A percentile compares a stretch with the other conserved stretches of the same genome.
Evolutionary conservation across 2,113 vertebrate genomes (phyloP).

Genomic region (Ctenomys sociabilis): DNA sequence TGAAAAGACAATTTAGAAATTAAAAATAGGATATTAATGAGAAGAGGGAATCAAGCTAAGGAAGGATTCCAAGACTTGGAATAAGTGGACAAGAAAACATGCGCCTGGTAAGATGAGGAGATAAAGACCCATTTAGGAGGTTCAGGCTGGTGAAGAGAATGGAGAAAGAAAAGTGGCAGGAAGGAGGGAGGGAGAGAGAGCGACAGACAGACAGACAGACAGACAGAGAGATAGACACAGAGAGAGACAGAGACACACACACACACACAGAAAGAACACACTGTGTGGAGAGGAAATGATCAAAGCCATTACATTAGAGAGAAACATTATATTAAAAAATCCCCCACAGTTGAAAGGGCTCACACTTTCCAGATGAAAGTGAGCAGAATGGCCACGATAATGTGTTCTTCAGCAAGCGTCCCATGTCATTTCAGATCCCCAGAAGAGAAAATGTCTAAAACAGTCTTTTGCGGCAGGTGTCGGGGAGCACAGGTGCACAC

Average conservation of each 20-base stretch:
- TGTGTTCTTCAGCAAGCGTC: background rate
- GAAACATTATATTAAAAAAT: background rate
- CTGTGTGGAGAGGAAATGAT: background rate
- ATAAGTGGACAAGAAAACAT: background rate
- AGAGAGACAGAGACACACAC: too few species aligned
- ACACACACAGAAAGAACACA: background rate
- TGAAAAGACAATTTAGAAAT: background rate
- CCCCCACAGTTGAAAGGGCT: background rate
- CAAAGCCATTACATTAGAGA: background rate
- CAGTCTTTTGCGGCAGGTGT: background rate
- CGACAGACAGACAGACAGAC: background rate
- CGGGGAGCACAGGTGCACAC: too few species aligned
- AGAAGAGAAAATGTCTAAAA: slow-evolving; percentile 2
- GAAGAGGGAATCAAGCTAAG: background rate
- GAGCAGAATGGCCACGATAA: background rate
- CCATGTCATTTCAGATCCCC: background rate
- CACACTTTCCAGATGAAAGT: background rate
- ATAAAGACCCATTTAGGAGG: background rate
- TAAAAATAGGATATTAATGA: background rate
- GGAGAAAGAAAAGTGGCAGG: too few species aligned
- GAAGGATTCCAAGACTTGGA: background rate
- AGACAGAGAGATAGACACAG: too few species aligned
- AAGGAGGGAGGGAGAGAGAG: background rate
- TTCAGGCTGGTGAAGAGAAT: background rate
- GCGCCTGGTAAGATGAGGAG: background rate